Base-by-base conservation (phyloP, 2,888 invertebrate genomes). In the Acronicta psi region DNA sequence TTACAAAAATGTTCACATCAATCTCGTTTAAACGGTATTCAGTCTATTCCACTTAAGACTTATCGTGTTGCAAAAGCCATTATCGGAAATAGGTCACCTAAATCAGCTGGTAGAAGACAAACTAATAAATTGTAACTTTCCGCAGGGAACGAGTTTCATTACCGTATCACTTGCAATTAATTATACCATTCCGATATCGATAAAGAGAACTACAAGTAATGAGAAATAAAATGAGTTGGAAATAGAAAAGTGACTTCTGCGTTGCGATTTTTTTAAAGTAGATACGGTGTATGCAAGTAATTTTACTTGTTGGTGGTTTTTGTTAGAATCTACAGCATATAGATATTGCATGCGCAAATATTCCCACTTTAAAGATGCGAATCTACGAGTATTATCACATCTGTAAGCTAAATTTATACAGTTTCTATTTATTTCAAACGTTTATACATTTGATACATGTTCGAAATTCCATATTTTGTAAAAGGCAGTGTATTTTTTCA, bases 91-190 rank as follows among this genome's bases (percentile, higher is more conserved):
- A 69, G 66, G 66, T 66, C 66, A 66, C 69, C 47, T 69, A 66
- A 66, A 66, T 66, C 69, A 66, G 38, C 38, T 40, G 43, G 50
- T 40, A 40, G 57, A 40, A 69, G 69, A 69, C 69, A 66, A 57
- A 69, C 63, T 69, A 69, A 66, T 66, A 66, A 66, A 66, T 66
- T 63, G 57, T 69, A 69, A 66, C 66, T 66, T 66, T 69, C 43
- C 38, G 11, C 17, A 20, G 50, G 49, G 25, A 63, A 43, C 41
- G 62, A 56, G 64, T 63, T 69, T 51, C 69, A 69, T 69, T 66
- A 69, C 51, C 69, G 66, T 63, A 63, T 69, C 57, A 69, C 45
- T 62, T 20, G 56, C 55, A 46, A 65, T 69, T 62, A 61, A 62
- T 69, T 69, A 65, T 37, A 41, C 18, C 7, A 61, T 34, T 40